Evolutionary conservation across 2,797 vertebrate genomes (phyloP), one percentile per base, ranked within the genome.

Genomic region (Austrolebias charrua): DNA sequence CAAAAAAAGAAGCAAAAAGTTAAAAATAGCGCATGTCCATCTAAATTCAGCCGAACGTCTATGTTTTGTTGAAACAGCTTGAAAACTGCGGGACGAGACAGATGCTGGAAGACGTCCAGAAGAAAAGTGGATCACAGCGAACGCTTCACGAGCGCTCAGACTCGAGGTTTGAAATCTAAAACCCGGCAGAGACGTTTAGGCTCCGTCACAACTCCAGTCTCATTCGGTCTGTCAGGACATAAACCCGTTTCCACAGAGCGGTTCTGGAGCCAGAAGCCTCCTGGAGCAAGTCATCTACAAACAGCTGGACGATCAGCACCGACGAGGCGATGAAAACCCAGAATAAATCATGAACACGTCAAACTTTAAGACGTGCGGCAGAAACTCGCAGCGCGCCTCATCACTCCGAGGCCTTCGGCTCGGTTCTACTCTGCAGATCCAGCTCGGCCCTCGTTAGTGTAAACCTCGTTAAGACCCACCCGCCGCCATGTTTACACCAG

Each of bases 401-500:
- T 24, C 24, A 24, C 2, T 24, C 24, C 24, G 24, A 24, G 24
- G 24, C 24, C 24, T 24, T 24, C 24, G 24, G 24, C 24, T 24
- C 24, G 24, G 31, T 33, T 33, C 31, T 6, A 6, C 31, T 33
- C 31, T 6, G 31, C 31, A 24, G 3, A 24, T 53, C 43, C 47
- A 18, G 59, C 66, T 45, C 54, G 6, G 55, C 68, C 57, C 60
- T 33, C 49, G 9, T 76, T 47, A 60, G 57, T 63, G 49, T 78
- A 69, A 75, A 73, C 75, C 66, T 70, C 29, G 35, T 71, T 53
- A 53, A 55, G 58, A 2, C 55, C 71, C 64, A 50, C 24, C 24
- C 3, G 24, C 24, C 24, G 24, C 24, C 24, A 24, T 80, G 81
- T 78, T 80, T 75, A 67, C 31, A 18, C 42, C 51, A 16, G 1